phyloP scores from a whole-genome alignment of 2,113 vertebrate species.

The Oreochromis tanganicae region DNA sequence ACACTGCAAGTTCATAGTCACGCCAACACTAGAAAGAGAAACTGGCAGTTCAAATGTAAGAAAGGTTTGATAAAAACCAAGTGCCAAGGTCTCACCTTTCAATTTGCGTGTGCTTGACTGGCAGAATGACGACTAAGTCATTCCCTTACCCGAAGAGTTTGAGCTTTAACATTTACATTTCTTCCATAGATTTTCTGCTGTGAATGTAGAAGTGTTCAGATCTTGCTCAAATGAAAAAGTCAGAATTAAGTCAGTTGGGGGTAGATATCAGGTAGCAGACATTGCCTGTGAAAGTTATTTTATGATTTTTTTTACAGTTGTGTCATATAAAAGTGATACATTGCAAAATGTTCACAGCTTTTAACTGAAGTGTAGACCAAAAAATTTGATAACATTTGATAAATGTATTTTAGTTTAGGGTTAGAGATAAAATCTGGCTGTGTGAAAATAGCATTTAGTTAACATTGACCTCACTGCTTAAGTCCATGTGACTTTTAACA shows the following conservation, averaged over 20 bases:
- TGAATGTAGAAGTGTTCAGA: background rate
- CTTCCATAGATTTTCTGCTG: background rate
- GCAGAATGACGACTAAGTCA: background rate
- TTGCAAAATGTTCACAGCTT: background rate
- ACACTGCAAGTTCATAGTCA: background rate
- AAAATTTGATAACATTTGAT: background rate
- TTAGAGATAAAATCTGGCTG: background rate
- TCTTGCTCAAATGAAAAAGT: background rate
- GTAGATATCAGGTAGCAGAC: background rate
- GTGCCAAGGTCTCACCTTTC: conserved; percentile 34
- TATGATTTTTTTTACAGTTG: background rate
- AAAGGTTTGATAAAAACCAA: background rate
- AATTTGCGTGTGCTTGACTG: background rate
- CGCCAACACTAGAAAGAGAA: background rate
- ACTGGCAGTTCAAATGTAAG: background rate
- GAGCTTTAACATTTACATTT: background rate
- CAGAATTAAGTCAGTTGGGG: background rate
- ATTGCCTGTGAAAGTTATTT: background rate
- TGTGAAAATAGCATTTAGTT: background rate
- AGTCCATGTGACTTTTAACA: background rate
- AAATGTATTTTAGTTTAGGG: background rate
- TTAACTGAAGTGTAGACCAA: background rate
- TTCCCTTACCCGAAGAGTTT: background rate
- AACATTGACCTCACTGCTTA: background rate
- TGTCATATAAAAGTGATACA: background rate